A percentile compares a stretch with the other conserved stretches of the same genome.
phyloP scores from a whole-genome alignment of 2,888 invertebrate genomes.

The Chalcis sispes region DNA sequence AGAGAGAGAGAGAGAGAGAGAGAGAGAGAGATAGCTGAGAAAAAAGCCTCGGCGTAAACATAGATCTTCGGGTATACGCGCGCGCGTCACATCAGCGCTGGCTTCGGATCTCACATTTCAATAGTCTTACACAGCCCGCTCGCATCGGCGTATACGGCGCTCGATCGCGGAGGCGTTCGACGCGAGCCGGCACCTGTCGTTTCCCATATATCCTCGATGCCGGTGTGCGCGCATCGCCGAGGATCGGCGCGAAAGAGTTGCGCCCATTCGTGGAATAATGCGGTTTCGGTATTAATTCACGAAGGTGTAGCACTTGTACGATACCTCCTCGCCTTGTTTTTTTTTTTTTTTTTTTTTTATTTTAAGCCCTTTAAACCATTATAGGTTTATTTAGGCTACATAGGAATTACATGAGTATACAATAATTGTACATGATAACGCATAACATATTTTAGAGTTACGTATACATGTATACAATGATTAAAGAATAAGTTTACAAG shows the following conservation, averaged over 20 bases:
- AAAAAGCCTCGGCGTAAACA: no score
- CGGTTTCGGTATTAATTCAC: slow-evolving; percentile 35
- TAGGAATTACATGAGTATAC: no score
- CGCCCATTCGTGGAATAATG: slow-evolving; percentile 47
- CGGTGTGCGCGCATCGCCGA: background rate
- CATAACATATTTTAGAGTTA: no score
- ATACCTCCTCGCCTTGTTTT: background rate
- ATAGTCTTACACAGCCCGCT: slow-evolving; percentile 12
- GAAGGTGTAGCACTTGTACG: slow-evolving; percentile 14
- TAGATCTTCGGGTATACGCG: slow-evolving; percentile 1
- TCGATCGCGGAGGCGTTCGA: slow-evolving; percentile 48
- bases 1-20: no score
- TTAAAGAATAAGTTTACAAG: no score
- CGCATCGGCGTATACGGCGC: background rate
- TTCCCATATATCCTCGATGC: slow-evolving; percentile 17
- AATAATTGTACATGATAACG: no score
- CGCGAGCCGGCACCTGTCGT: slow-evolving; percentile 45
- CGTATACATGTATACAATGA: no score
- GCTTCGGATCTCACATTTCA: slow-evolving; percentile 42
- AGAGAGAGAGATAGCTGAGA: no score
- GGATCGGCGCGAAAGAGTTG: slow-evolving; percentile 10
- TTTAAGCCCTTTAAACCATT: no score
- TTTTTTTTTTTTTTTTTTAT: no score
- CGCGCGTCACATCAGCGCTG: background rate
- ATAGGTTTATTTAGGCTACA: no score